Conservation (phyloP, 1,140 invertebrate species). For the Apolygus lucorum region DNA sequence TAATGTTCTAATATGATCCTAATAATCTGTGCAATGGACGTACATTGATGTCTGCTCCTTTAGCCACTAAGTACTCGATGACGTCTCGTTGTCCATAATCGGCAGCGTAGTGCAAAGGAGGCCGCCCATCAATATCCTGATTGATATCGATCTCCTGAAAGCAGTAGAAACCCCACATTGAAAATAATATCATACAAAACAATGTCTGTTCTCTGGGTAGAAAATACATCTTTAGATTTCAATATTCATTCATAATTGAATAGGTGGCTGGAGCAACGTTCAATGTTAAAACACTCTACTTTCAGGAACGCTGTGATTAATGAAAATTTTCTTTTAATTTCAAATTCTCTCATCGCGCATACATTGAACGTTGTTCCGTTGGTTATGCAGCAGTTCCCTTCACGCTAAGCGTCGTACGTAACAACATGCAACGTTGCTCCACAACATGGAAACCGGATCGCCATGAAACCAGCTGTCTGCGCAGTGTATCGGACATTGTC, state of each 20-base stretch:
- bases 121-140: conserved; percentile 73
- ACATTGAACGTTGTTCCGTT: too few species aligned
- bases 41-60: conserved; percentile 90
- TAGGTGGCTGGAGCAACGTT: neutral
- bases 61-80: conserved; percentile 75
- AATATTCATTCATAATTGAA: neutral
- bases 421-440: too few species aligned
- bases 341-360: too few species aligned
- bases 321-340: neutral
- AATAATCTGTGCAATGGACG: conserved; percentile 45
- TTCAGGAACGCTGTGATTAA: neutral
- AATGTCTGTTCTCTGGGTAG: too few species aligned
- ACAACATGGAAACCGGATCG: too few species aligned
- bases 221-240: neutral
- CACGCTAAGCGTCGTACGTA: too few species aligned
- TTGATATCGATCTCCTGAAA: conserved; percentile 73
- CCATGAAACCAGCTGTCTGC: too few species aligned
- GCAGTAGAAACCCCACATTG: neutral
- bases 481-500: too few species aligned
- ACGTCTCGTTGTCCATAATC: conserved; percentile 91
- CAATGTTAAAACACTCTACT: neutral
- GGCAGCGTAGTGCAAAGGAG: conserved; percentile 81
- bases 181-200: too few species aligned
- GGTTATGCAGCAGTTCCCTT: too few species aligned
- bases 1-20: too few species aligned